These are phyloP conservation scores for Promerops cafer DNA, from an alignment of 2,113 vertebrate species.

Conservation along the genomic window DNA sequence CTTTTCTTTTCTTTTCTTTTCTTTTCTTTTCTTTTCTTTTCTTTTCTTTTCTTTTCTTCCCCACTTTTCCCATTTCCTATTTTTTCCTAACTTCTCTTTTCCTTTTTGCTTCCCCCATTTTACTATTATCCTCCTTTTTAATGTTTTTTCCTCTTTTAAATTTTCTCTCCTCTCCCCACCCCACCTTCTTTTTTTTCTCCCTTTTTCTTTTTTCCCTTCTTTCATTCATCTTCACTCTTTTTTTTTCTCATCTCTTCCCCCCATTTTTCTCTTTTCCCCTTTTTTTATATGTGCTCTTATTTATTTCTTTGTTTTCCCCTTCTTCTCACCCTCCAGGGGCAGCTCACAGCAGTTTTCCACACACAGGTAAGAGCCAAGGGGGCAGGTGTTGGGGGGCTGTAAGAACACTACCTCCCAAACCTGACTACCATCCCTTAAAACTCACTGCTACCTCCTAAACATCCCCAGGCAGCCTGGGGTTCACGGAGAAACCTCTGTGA, in stretches of 20 bases:
- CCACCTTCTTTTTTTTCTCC: too few relatives aligned
- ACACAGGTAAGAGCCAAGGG: rapidly evolving
- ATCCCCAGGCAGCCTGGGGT: not conserved
- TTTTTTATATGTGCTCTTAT: not conserved
- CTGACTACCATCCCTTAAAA: not conserved
- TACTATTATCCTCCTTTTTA: not conserved
- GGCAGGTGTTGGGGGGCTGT: not conserved
- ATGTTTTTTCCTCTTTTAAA: not conserved
- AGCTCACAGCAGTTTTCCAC: not conserved
- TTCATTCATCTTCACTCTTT: not conserved
- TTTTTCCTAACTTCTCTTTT: not conserved
- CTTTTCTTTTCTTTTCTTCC: not conserved
- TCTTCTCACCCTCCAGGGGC: not conserved
- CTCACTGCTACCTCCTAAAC: not conserved
- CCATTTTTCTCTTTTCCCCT: rapidly evolving
- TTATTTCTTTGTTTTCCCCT: not conserved
- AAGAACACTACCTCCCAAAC: not conserved
- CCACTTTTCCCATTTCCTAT: not conserved
- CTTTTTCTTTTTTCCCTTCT: not conserved
- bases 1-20: rapidly evolving
- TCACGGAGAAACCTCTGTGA: not conserved
- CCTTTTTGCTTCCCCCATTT: too few relatives aligned
- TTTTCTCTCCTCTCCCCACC: too few relatives aligned
- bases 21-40: rapidly evolving
- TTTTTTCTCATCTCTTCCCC: not conserved